phyloP scores from a whole-genome alignment of 2,797 vertebrate genomes.

The Acanthornis magna region DNA sequence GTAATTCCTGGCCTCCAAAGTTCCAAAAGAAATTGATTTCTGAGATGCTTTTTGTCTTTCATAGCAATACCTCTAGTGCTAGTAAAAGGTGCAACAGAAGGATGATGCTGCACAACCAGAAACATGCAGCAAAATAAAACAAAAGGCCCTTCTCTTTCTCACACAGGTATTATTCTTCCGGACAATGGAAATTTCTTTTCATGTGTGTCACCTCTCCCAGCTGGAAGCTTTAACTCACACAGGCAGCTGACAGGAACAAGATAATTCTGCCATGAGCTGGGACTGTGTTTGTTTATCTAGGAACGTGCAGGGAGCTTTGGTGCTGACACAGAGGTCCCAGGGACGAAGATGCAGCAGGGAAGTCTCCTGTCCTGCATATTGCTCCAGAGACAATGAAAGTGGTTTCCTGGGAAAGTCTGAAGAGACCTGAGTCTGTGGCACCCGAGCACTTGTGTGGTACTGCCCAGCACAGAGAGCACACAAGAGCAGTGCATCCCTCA shows the following conservation, averaged over 20 bases:
- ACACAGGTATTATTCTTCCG: not conserved
- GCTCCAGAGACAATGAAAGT: accelerated
- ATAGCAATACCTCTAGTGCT: not conserved
- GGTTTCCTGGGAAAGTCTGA: not conserved
- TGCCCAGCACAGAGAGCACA: accelerated
- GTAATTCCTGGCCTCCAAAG: slow-evolving; percentile 9
- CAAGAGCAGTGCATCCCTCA: accelerated
- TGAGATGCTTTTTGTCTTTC: slow-evolving; percentile 19
- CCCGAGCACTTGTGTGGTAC: accelerated
- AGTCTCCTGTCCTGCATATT: not conserved
- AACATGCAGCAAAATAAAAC: not conserved
- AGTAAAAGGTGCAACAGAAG: not conserved
- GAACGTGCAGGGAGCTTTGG: not conserved
- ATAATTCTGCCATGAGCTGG: not conserved
- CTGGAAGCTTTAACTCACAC: not conserved
- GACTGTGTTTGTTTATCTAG: not conserved
- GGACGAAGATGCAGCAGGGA: not conserved
- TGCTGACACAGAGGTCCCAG: not conserved
- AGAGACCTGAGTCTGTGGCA: accelerated
- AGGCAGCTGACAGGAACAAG: slow-evolving; percentile 25
- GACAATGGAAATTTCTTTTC: slow-evolving; percentile 25
- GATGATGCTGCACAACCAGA: not conserved
- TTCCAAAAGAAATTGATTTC: slow-evolving; percentile 48
- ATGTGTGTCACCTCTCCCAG: not conserved
- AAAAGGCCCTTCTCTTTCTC: not conserved